These are phyloP conservation scores for Dichetophora obliterata DNA, from an alignment of 2,888 invertebrate genomes.

Conservation along the genomic window DNA sequence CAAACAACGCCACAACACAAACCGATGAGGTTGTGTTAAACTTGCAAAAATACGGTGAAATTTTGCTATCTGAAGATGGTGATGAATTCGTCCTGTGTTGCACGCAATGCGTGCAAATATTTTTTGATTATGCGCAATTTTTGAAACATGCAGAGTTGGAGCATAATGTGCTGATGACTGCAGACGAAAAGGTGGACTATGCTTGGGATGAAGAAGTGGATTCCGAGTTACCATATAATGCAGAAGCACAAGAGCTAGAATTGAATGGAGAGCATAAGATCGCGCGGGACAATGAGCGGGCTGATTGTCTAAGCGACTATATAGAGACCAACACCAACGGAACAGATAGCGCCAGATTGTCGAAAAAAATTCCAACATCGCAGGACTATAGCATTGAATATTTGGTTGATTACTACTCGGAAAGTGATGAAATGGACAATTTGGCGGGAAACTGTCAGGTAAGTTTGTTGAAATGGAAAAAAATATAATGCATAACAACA, in stretches of 20 bases:
- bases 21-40: background rate
- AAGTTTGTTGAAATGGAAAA: too few relatives aligned
- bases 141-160: background rate
- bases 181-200: background rate
- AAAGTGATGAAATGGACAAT: background rate
- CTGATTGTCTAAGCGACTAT: background rate
- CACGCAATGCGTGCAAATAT: slow-evolving; percentile 18
- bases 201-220: background rate
- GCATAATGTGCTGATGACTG: background rate
- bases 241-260: background rate
- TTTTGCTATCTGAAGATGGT: background rate
- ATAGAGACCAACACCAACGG: background rate
- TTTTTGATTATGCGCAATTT: slow-evolving; percentile 28
- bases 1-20: background rate
- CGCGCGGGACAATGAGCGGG: background rate
- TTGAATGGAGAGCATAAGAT: background rate
- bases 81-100: slow-evolving; percentile 28
- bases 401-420: background rate
- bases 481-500: too few relatives aligned
- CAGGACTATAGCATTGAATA: background rate
- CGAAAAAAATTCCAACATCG: background rate
- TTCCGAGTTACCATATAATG: background rate
- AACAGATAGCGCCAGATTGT: background rate
- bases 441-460: background rate
- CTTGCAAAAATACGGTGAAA: slow-evolving; percentile 33